These are phyloP conservation scores for Macrotis lagotis DNA, from an alignment of 2,113 vertebrate species.

Conservation along the genomic window DNA sequence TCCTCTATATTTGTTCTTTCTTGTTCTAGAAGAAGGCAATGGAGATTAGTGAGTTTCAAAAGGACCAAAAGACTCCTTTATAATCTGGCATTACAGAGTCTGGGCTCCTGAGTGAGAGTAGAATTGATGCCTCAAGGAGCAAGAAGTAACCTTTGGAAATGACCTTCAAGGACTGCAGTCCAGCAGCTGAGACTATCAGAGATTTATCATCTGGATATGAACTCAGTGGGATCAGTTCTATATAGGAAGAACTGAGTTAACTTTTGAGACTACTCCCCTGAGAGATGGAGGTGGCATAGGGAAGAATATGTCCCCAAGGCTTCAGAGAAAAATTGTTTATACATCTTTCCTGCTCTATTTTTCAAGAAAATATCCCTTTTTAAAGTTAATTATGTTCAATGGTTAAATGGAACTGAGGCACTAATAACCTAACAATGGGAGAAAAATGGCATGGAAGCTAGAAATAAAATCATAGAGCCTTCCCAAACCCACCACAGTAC, in stretches of 20 bases:
- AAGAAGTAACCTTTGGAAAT: neutral
- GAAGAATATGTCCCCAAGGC: neutral
- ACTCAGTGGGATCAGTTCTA: neutral
- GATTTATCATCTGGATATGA: neutral
- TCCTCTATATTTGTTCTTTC: neutral
- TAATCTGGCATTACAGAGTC: neutral
- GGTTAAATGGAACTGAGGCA: neutral
- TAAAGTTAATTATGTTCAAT: neutral
- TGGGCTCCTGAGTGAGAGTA: neutral
- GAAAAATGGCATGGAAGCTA: neutral
- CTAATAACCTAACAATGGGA: neutral
- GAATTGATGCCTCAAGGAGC: neutral
- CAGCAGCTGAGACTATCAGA: neutral
- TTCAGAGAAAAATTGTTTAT: neutral
- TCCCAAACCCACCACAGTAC: neutral
- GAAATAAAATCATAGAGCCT: neutral
- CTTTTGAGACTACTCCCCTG: neutral
- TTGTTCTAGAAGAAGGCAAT: neutral
- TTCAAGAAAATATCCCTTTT: neutral
- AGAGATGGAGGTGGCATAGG: neutral
- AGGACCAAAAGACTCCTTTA: neutral
- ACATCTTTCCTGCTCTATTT: neutral
- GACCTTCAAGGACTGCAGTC: neutral
- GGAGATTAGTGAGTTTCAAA: neutral
- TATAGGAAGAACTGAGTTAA: neutral